Percentiles rank a stretch among this genome's conserved stretches.
Conservation (phyloP, 2,113 vertebrate species). For the Chaetura pelagica region DNA sequence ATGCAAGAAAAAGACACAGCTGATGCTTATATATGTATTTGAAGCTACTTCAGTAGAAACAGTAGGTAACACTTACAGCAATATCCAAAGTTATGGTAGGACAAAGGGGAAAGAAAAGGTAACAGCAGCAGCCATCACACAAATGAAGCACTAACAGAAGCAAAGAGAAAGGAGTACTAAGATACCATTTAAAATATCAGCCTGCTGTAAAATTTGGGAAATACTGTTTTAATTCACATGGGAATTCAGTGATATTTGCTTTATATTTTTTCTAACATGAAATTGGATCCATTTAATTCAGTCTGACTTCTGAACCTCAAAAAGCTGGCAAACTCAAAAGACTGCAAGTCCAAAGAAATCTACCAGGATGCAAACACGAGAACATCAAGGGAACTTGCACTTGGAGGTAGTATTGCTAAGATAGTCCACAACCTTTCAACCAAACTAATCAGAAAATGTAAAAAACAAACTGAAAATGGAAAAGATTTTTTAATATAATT, state of each 20-base stretch:
- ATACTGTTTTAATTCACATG: neutral
- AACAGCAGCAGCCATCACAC: neutral
- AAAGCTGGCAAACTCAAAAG: neutral
- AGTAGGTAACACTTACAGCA: constrained; percentile 9
- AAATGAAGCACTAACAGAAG: neutral
- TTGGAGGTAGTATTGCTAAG: neutral
- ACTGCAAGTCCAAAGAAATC: neutral
- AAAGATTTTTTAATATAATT: neutral
- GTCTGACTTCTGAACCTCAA: neutral
- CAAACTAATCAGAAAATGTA: neutral
- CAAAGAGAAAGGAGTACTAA: neutral
- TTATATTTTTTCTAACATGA: neutral
- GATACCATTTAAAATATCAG: neutral
- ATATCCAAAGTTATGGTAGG: neutral
- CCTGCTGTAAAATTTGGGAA: neutral
- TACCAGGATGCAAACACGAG: neutral
- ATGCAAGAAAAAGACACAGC: neutral
- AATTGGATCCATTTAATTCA: neutral
- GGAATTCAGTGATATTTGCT: neutral
- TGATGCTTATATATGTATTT: neutral
- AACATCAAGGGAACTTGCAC: neutral
- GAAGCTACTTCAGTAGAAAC: constrained; percentile 12
- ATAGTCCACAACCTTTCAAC: neutral
- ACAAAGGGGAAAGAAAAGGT: neutral
- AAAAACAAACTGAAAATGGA: neutral